Evolutionary conservation across 2,113 vertebrate genomes (phyloP).

Genomic region (Psilopsiagon aurifrons): DNA sequence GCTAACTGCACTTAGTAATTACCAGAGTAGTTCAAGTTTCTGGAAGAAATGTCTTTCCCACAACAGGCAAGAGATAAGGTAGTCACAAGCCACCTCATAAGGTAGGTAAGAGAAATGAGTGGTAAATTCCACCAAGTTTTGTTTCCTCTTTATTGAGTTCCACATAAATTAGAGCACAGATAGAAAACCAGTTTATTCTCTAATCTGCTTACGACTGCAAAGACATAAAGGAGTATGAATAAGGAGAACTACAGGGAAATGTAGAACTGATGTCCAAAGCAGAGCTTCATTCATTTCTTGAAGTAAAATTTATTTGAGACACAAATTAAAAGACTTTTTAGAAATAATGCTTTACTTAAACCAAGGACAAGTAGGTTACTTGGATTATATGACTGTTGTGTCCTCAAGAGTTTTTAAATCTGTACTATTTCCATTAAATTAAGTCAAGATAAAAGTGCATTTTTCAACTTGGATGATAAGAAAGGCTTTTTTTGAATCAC

Average conservation of each 20-base stretch:
- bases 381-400: neutral
- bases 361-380: neutral
- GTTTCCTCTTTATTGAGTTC: neutral
- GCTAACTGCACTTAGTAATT: neutral
- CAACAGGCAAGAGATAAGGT: neutral
- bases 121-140: neutral
- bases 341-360: neutral
- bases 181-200: neutral
- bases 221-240: neutral
- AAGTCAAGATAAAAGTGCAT: neutral
- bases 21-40: neutral
- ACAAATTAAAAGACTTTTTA: neutral
- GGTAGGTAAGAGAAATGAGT: neutral
- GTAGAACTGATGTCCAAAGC: neutral
- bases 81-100: neutral
- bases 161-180: neutral
- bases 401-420: neutral
- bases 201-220: neutral
- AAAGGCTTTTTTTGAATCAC: neutral
- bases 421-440: neutral
- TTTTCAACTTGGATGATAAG: neutral
- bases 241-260: neutral
- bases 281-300: neutral
- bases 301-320: neutral
- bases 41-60: neutral